Evolutionary conservation across 2,797 vertebrate genomes (phyloP), one percentile per base, ranked within the genome.

Genomic region (Pangasius djambal): DNA sequence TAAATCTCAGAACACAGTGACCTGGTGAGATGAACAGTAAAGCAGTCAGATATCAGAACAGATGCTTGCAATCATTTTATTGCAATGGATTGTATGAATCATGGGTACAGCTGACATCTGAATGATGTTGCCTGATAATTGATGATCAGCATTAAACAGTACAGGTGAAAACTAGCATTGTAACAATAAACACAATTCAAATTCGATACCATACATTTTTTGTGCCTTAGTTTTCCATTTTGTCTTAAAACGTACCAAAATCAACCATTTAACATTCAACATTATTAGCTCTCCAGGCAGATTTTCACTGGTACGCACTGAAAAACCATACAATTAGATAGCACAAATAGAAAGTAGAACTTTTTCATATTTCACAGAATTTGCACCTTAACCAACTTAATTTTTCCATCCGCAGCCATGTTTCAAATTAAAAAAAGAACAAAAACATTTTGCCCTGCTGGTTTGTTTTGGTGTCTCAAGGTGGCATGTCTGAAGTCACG

Each of bases 1-100:
- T 84, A 57, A 88, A 86, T 75, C 67, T 88, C 25, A 83, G 81
- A 88, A 57, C 34, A 55, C 75, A 44, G 13, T 86, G 83, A 88
- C 63, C 52, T 65, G n/a, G 13, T 63, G n/a, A 63, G 61, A 37
- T 40, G 34, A 65, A 37, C 25, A 83, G 59, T 37, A 61, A 83
- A 83, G 31, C 12, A 48, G 40, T 22, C 40, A 25, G 20, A 44
- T 15, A 31, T 57, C 34, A 57, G n/a, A 79, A 34, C 5, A 1
- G 55, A 82, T 7, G 34, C 55, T 61, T 6, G 10, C 20, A 5
- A 10, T 59, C 40, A 22, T 52, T 77, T 52, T 31, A 34, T 78
- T 72, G 34, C 63, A 67, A 12, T 34, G 50, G 63, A 83, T 10
- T 37, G 13, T 34, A 37, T 82, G 31, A 37, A 34, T 37, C n/a